A percentile compares a stretch with the other conserved stretches of the same genome.
Conservation (phyloP, 2,113 vertebrate genomes). For the Vidua macroura region DNA sequence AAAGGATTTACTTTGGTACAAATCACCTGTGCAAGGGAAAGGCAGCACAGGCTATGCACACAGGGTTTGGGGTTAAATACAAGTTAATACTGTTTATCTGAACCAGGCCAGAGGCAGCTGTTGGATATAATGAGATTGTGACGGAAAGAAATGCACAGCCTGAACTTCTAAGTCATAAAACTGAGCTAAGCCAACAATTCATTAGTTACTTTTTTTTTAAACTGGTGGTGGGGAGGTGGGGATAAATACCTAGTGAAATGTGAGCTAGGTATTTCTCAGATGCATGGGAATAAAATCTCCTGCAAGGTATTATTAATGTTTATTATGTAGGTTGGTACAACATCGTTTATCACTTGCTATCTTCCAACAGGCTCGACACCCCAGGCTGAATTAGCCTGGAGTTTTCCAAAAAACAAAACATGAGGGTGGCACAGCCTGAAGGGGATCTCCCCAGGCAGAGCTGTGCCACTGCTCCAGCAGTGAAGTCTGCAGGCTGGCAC, state of each 20-base stretch:
- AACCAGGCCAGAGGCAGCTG: neutral
- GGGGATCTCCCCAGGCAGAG: neutral
- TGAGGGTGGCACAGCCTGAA: neutral
- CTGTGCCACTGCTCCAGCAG: neutral
- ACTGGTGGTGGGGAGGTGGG: too few species aligned
- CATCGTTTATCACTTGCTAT: neutral
- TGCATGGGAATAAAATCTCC: neutral
- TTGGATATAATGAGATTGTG: neutral
- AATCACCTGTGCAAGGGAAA: neutral
- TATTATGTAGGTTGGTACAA: neutral
- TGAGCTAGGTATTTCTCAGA: neutral
- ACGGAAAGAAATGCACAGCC: neutral
- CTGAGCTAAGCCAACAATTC: neutral
- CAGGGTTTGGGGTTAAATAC: neutral
- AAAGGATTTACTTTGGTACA: neutral
- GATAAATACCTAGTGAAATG: neutral
- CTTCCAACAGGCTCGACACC: neutral
- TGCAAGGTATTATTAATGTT: neutral
- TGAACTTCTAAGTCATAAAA: slow-evolving; percentile 1
- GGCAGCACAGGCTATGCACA: neutral
- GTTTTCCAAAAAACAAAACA: neutral
- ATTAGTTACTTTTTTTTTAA: neutral
- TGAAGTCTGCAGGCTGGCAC: neutral
- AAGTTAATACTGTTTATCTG: neutral
- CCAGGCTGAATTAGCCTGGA: neutral